Percentiles rank a stretch among this genome's conserved stretches.
Conservation (phyloP, 1,140 invertebrate species). For the Diachasmimorpha longicaudata region DNA sequence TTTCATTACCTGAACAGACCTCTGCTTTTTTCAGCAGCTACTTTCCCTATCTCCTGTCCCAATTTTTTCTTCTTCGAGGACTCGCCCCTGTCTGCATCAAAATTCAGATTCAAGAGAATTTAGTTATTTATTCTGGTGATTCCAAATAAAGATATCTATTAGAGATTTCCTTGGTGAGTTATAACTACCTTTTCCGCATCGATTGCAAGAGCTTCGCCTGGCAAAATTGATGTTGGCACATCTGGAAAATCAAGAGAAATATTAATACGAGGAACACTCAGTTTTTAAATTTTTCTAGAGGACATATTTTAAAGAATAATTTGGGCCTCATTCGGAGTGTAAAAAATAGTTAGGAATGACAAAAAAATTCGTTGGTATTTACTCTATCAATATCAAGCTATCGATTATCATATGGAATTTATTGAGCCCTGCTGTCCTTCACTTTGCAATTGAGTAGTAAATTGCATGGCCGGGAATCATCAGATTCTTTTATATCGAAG, state of each 20-base stretch:
- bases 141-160: background rate
- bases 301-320: too few species aligned
- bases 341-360: too few species aligned
- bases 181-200: slow-evolving; percentile 79
- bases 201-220: slow-evolving; percentile 85
- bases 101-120: slow-evolving; percentile 1
- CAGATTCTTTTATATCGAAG: too few species aligned
- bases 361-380: too few species aligned
- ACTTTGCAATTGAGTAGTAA: background rate
- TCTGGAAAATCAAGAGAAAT: slow-evolving; percentile 57
- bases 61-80: slow-evolving; percentile 85
- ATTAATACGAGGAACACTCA: background rate
- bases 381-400: background rate
- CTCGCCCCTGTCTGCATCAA: slow-evolving; percentile 65
- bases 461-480: background rate
- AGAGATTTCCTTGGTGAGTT: background rate
- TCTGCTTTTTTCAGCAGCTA: slow-evolving; percentile 96
- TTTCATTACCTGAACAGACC: slow-evolving; percentile 77
- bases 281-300: too few species aligned
- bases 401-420: background rate
- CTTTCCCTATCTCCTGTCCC: slow-evolving; percentile 97
- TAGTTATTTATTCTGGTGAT: background rate
- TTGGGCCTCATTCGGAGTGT: too few species aligned
- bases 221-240: slow-evolving; percentile 97
- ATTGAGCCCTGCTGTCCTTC: background rate